Evolutionary conservation across 2,113 vertebrate genomes (phyloP).

Genomic region (Corythoichthys intestinalis): DNA sequence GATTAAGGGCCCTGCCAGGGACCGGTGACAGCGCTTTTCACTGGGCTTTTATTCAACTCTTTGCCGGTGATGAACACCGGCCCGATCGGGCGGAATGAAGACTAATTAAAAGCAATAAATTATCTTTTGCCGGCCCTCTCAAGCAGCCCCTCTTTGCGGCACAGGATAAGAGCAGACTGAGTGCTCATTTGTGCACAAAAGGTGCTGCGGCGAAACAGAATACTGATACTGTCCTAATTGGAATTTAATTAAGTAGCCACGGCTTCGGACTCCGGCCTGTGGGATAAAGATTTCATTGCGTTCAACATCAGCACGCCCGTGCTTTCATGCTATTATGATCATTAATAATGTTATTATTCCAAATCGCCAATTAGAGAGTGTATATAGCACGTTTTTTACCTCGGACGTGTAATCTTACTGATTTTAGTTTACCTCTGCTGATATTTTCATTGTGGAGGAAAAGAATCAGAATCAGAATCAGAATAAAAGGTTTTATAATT

Average conservation of each 20-base stretch:
- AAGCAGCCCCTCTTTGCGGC: conserved; percentile 84
- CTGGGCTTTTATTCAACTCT: conserved; percentile 84
- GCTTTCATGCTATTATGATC: conserved; percentile 39
- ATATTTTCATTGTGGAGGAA: no score
- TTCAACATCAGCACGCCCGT: conserved; percentile 86
- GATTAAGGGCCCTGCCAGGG: conserved; percentile 97
- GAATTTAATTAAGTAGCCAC: conserved; percentile 99
- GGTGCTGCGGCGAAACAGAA: conserved; percentile 92
- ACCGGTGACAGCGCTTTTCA: conserved; percentile 92
- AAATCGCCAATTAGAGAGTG: conserved; percentile 54
- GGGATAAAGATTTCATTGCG: conserved; percentile 98
- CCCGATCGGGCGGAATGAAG: conserved; percentile 96
- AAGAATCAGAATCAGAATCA: no score
- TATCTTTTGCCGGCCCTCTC: conserved; percentile 84
- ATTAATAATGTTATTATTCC: conserved; percentile 50
- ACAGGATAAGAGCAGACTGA: conserved; percentile 90
- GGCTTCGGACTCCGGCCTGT: conserved; percentile 73
- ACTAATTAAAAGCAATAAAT: conserved; percentile 99
- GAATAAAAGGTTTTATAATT: no score
- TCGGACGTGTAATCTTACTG: background rate
- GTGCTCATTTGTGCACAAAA: conserved; percentile 91
- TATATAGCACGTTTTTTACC: conserved; percentile 16
- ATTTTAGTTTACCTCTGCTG: no score
- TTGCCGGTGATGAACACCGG: conserved; percentile 89
- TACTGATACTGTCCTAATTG: conserved; percentile 99